A percentile compares a stretch with the other conserved stretches of the same genome.
phyloP scores from a whole-genome alignment of 2,797 vertebrate genomes.

The Clarias fuscus region DNA sequence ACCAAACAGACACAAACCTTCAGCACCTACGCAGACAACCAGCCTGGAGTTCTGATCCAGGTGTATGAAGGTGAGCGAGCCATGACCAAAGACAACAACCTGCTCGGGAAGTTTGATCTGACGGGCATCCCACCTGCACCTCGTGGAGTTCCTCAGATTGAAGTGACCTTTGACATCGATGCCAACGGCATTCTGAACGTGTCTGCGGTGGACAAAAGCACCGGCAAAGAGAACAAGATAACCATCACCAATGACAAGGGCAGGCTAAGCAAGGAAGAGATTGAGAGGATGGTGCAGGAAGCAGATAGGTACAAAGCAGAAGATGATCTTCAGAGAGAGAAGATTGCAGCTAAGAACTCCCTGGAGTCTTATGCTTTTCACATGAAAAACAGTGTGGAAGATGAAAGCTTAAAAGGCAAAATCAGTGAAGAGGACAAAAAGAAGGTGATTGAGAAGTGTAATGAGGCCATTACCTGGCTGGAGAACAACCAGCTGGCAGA shows the following conservation, averaged over 20 bases:
- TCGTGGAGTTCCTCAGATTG: constrained; percentile 55
- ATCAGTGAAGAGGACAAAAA: constrained; percentile 3
- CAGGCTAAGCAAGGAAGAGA: constrained; percentile 57
- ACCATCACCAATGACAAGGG: constrained; percentile 58
- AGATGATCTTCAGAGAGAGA: not conserved
- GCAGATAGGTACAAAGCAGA: not conserved
- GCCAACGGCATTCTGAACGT: constrained; percentile 59
- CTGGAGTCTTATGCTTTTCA: constrained; percentile 1
- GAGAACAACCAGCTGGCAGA: not conserved
- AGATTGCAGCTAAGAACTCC: not conserved
- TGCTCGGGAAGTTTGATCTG: constrained; percentile 46
- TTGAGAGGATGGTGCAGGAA: constrained; percentile 43
- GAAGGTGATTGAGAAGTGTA: not conserved
- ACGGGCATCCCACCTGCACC: constrained; percentile 39
- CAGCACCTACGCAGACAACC: constrained; percentile 27
- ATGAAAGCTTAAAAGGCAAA: not conserved
- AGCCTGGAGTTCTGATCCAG: constrained; percentile 43
- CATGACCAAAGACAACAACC: constrained; percentile 7
- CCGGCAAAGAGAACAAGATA: constrained; percentile 59
- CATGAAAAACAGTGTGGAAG: not conserved
- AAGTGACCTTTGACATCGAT: constrained; percentile 58
- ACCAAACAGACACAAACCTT: not conserved
- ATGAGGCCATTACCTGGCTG: not conserved
- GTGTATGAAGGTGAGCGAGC: constrained; percentile 42
- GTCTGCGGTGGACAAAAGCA: constrained; percentile 58